These are phyloP conservation scores for Nasonia longicornis DNA, from an alignment of 1,140 invertebrate genomes.

Conservation along the genomic window DNA sequence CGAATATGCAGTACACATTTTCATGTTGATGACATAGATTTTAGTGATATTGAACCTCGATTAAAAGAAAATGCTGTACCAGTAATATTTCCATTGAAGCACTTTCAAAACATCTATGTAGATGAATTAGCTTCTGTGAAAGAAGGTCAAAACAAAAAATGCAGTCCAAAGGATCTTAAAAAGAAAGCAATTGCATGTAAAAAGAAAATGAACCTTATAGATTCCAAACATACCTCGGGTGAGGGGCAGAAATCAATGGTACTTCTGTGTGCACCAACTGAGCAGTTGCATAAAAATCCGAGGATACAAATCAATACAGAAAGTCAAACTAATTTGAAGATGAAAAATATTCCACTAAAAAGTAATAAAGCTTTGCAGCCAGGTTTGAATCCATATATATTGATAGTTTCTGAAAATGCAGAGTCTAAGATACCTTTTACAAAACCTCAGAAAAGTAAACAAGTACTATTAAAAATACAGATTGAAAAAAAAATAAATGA, in stretches of 20 bases:
- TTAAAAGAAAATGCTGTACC: conserved; percentile 49
- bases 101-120: conserved; percentile 20
- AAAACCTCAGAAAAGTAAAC: not conserved
- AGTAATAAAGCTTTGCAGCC: not conserved
- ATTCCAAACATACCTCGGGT: not conserved
- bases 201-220: not conserved
- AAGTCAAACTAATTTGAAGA: not conserved
- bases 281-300: not conserved
- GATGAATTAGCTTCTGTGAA: not conserved
- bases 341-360: conserved; percentile 24
- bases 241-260: conserved; percentile 14
- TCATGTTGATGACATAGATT: conserved; percentile 46
- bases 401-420: conserved; percentile 30
- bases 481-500: conserved; percentile 14
- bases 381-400: conserved; percentile 16
- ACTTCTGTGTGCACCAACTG: not conserved
- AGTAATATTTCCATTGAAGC: conserved; percentile 48
- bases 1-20: conserved; percentile 54
- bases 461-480: conserved; percentile 33
- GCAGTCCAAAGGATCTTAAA: not conserved
- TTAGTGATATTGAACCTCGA: conserved; percentile 41
- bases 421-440: not conserved
- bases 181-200: not conserved
- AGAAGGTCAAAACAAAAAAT: not conserved
- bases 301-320: not conserved